Base-by-base conservation (phyloP, 2,797 vertebrate genomes). In the Cirrhinus mrigala region DNA sequence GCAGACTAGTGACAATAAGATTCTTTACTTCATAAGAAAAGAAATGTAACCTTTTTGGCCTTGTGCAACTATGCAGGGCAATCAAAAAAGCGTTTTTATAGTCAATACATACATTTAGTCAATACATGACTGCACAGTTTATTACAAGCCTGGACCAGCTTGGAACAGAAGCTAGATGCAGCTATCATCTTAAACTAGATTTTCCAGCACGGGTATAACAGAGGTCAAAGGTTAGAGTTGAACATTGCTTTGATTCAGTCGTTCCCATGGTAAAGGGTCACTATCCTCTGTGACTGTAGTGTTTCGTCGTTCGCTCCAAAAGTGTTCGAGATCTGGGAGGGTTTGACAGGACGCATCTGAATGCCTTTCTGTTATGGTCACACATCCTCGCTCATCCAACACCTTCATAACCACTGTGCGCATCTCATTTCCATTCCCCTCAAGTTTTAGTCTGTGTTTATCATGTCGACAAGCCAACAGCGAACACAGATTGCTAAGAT, bases 201-300 rank as follows among this genome's bases (percentile, higher is more conserved):
- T 69, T 69, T 37, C 27, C 18, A 10, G 18, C 27, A 24, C 27
- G 2, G 37, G 24, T 58, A 27, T 9, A 5, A 64, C 27, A 40
- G 44, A 62, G 46, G 22, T 54, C 62, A 66, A 50, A 37, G 33
- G 27, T 84, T 60, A 88, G 62, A 88, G 82, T n/a, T 85, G 33
- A 74, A 82, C 71, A 2, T 76, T 79, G 64, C 93, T 93, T 27
- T 95, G 92, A 85, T 92, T 92, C 66, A 94, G 92, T 83, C 90
- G 91, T 85, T 96, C 96, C 96, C 96, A 97, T 0, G 96, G 96
- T 58, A 96, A 87, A 0, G 96, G 96, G 70, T 96, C 95, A 60
- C 92, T 93, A 44, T 94, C 92, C 40, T 95, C 95, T 14, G 92
- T 92, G 0, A 94, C 91, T 1, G 92, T 87, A 40, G 94, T 94